Base-by-base conservation (phyloP, 1,140 invertebrate species). In the Hycleus phaleratus region DNA sequence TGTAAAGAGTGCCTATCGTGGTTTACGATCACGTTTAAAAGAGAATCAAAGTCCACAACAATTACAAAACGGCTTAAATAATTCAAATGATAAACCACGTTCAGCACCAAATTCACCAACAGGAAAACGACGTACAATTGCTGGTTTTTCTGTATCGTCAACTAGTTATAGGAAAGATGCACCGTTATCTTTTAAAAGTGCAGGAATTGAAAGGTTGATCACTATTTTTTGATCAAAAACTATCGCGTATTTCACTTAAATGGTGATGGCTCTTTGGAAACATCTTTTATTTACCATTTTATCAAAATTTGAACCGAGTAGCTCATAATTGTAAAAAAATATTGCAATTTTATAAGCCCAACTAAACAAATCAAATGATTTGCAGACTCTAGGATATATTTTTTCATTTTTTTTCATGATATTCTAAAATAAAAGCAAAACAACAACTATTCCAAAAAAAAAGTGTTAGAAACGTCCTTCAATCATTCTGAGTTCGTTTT, bases 1-100 rank as follows among this genome's bases (percentile, higher is more conserved):
- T 58, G 81, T 87, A 63, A 84, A 84, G 66, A 85, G 83, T 50
- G 86, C 81, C 8, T 88, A 87, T 62, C 88, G 87, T 74, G 87
- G 85, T 26, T 74, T 90, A 46, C 81, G 84, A 65, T 85, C 82
- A 64, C 84, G 84, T 73, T 66, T 78, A 50, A 76, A 76, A 53
- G 77, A 81, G 46, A 77, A 74, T 46, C 73, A 67, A 63, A 65
- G 60, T 47, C 66, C 64, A 6, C 64, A 67, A 44, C 67, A 65
- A 24, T 48, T 69, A 32, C 53, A 68, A 58, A 62, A 75, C 68
- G 64, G 68, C 59, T 67, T 78, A 62, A 71, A 77, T 46, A 75
- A 71, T 52, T 73, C 62, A 12, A 51, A 58, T 72, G 76, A 71
- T 65, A 77, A 81, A 61, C 81, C 81, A 43, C 74, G 79, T 56